Conservation (phyloP, 1,140 invertebrate species). For the Aphis craccivora region DNA sequence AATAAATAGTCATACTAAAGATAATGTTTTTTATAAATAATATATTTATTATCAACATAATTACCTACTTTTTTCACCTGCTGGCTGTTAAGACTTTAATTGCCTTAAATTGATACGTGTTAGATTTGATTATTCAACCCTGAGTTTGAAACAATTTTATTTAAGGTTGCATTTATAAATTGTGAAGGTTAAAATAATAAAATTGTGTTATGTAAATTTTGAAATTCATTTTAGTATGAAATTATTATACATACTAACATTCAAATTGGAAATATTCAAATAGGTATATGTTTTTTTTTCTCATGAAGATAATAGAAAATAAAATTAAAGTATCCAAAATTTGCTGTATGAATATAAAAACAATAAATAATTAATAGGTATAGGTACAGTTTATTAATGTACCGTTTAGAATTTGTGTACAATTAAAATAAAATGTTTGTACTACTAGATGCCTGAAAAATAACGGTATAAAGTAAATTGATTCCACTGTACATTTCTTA, state of each 20-base stretch:
- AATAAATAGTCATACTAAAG: too few relatives aligned
- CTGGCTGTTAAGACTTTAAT: too few relatives aligned
- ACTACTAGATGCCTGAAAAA: neutral
- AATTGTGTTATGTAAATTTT: neutral
- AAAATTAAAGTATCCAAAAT: neutral
- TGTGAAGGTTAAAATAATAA: neutral
- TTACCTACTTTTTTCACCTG: too few relatives aligned
- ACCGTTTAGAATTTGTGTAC: neutral
- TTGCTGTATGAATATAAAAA: neutral
- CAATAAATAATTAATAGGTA: neutral
- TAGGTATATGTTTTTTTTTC: neutral
- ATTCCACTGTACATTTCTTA: neutral
- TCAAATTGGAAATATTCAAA: neutral
- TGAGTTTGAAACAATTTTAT: neutral
- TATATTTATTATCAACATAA: too few relatives aligned
- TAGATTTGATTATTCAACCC: too few relatives aligned
- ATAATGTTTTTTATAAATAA: too few relatives aligned
- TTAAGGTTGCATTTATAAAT: neutral
- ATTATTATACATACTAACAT: neutral
- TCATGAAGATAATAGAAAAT: neutral
- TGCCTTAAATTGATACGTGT: too few relatives aligned
- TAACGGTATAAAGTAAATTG: neutral
- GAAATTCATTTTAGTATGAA: neutral
- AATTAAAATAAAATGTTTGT: neutral
- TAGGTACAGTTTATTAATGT: neutral